These are phyloP conservation scores for Arrhopalites spinosus DNA, from an alignment of 2,888 invertebrate species.

Conservation along the genomic window DNA sequence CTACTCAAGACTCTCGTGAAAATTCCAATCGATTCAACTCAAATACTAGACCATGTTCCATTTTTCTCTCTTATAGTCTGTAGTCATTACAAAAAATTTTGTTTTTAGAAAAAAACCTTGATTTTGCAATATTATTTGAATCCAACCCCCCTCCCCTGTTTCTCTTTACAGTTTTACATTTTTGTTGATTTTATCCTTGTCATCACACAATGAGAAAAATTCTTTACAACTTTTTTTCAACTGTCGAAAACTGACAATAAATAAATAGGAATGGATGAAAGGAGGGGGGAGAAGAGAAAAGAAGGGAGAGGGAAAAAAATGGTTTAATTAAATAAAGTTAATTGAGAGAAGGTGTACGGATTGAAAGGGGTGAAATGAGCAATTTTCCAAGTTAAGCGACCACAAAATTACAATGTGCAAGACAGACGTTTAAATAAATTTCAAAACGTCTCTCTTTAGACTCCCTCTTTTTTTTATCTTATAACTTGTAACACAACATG, in stretches of 20 bases:
- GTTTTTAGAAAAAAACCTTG: too few species aligned
- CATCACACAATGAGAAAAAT: too few species aligned
- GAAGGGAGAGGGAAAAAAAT: not conserved
- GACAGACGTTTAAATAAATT: constrained; percentile 37
- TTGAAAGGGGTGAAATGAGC: constrained; percentile 36
- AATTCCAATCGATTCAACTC: not conserved
- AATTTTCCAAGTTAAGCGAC: constrained; percentile 36
- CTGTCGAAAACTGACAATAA: not conserved
- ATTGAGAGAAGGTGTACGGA: constrained; percentile 37
- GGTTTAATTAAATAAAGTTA: constrained; percentile 40
- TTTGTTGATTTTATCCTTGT: too few species aligned
- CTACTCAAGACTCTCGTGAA: too few species aligned
- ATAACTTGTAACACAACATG: too few species aligned
- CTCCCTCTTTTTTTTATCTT: not conserved
- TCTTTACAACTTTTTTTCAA: too few species aligned
- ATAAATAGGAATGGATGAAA: not conserved
- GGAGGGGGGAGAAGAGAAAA: not conserved
- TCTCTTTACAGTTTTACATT: too few species aligned
- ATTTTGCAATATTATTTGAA: too few species aligned
- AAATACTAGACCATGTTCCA: too few species aligned
- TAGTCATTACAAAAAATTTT: too few species aligned
- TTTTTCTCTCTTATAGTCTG: too few species aligned
- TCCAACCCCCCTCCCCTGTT: too few species aligned
- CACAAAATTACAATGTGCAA: constrained; percentile 40
- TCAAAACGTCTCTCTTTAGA: constrained; percentile 17